Base-by-base conservation (phyloP, 2,797 vertebrate genomes). In the Steatocranus sp. region DNA sequence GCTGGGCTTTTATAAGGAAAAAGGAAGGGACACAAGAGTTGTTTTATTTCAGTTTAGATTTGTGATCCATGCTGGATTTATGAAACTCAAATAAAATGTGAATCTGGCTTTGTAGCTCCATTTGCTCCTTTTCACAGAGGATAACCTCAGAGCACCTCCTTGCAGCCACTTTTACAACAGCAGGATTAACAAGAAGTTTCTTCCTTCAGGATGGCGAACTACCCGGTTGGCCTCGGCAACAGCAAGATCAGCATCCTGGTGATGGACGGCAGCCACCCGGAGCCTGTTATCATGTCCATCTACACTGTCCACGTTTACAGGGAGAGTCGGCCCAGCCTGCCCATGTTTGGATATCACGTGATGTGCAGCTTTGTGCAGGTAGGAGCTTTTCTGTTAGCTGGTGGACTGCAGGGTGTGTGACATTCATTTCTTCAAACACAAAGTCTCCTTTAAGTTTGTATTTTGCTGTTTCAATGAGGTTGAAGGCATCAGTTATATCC, bases 331-430 rank as follows among this genome's bases (percentile, higher is more conserved):
- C 98, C 98, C 76, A 98, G 97, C 86, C 94, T 99, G 85, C 98
- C 98, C 38, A 96, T 97, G 90, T 99, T 99, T 83, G 96, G 97
- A 66, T 97, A 98, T 75, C 97, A 98, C n/a, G 95, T 96, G 91
- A 96, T 93, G 27, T 99, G 98, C 68, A 96, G 98, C 76, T 99
- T 98, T 88, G 83, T 97, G 53, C 98, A 99, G 97, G 98, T 99
- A 94, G 38, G 90, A 68, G 11, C 23, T 30, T 46, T 73, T 46
- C 10, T 48, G 25, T 48, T 48, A 5, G 68, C 68, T 48, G 41
- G 10, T 48, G 41, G 25, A 30, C 23, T 48, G 66, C 38, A 73
- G 41, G 6, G 32, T 61, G 38, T 41, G 61, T 68, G 32, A 79
- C 18, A 23, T 66, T 38, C 46, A 43, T 43, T 46, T 18, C 63